Conservation (phyloP, 1,140 invertebrate genomes). For the Calliopsis andreniformis region DNA sequence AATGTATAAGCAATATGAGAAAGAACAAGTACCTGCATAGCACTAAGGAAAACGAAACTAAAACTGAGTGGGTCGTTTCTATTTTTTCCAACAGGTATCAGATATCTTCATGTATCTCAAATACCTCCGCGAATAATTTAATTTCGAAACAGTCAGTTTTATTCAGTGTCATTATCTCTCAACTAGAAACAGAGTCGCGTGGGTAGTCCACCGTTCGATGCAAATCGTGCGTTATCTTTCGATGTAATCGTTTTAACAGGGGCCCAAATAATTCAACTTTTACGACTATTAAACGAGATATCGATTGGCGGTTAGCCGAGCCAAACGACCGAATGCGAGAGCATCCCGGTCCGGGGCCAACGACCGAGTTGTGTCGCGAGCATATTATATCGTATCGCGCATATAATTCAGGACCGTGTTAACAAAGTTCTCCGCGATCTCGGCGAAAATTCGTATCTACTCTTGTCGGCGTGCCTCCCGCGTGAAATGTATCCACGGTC, state of each 20-base stretch:
- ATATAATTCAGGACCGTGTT: slow-evolving; percentile 32
- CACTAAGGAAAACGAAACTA: no score
- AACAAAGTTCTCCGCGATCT: slow-evolving; percentile 46
- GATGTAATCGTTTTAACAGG: neutral
- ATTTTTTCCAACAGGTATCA: neutral
- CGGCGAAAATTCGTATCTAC: slow-evolving; percentile 31
- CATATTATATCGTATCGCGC: slow-evolving; percentile 41
- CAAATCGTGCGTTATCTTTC: slow-evolving; percentile 18
- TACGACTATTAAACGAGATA: slow-evolving; percentile 70
- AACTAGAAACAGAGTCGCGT: neutral
- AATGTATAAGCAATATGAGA: no score
- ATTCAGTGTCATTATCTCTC: neutral
- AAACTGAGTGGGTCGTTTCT: neutral
- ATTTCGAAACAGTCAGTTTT: no score
- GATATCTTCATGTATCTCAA: neutral
- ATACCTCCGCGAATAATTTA: no score
- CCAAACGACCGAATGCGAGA: slow-evolving; percentile 62
- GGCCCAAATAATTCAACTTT: slow-evolving; percentile 68
- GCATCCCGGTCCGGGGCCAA: slow-evolving; percentile 27
- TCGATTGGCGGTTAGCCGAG: slow-evolving; percentile 71
- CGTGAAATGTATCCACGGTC: neutral
- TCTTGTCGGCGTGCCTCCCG: neutral
- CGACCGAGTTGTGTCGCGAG: slow-evolving; percentile 31
- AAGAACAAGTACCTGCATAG: no score
- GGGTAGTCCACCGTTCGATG: neutral